Evolutionary conservation across 2,113 vertebrate species (phyloP).

Genomic region (Calonectris borealis): DNA sequence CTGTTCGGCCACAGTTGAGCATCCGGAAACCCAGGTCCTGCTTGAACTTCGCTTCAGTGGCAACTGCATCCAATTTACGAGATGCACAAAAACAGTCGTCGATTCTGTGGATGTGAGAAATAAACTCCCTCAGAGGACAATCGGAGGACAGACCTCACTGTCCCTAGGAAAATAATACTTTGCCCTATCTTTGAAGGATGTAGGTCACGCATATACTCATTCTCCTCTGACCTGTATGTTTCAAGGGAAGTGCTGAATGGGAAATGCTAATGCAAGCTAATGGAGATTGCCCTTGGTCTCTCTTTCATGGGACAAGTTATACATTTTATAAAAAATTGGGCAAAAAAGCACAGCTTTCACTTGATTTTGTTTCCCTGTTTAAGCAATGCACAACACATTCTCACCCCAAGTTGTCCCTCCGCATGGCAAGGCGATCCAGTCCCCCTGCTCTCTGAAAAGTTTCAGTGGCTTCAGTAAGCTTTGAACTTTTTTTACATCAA

Average conservation of each 20-base stretch:
- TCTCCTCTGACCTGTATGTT: conserved; percentile 25
- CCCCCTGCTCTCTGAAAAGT: not conserved
- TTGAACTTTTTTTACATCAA: not conserved
- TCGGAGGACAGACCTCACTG: not conserved
- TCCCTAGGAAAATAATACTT: not conserved
- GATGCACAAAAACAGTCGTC: conserved; percentile 97
- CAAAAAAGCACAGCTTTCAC: not conserved
- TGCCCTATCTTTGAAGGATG: not conserved
- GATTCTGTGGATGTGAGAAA: conserved; percentile 77
- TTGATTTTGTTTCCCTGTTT: not conserved
- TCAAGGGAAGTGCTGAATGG: not conserved
- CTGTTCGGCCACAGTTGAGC: conserved; percentile 96
- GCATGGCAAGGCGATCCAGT: not conserved
- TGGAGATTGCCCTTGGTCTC: conserved; percentile 5
- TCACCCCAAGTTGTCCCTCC: not conserved
- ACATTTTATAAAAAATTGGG: not conserved
- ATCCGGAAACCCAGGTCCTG: conserved; percentile 99
- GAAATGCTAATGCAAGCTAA: conserved; percentile 31
- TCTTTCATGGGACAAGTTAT: not conserved
- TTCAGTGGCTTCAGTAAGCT: not conserved
- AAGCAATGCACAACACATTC: not conserved
- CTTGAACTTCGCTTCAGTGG: conserved; percentile 95
- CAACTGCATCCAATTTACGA: conserved; percentile 93
- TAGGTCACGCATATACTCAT: not conserved
- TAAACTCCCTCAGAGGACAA: not conserved